Base-by-base conservation (phyloP, 1,140 invertebrate genomes). In the Anoplophora glabripennis region DNA sequence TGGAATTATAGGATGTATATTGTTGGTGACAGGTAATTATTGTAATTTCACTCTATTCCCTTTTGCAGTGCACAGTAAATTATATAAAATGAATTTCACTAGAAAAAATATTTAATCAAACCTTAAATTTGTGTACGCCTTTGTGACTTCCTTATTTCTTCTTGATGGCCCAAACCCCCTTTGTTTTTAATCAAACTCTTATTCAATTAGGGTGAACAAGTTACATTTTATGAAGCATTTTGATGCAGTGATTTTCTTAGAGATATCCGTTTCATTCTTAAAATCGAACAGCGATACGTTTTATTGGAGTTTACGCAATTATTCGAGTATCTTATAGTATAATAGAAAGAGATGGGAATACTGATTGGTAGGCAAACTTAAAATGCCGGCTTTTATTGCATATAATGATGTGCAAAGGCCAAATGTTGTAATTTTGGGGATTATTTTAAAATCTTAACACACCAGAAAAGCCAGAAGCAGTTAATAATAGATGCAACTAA, bases 121-220 rank as follows among this genome's bases (percentile, higher is more conserved):
- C 21, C 21, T 28, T 28, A 28, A 28, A 28, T 28, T 28, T 28
- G 21, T 28, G 3, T 28, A 28, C 21, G 21, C 21, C 21, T 5
- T 28, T 28, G 21, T 28, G 21, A 28, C 5, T 28, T 28, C 21
- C 15, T 47, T 47, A 21, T 18, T 47, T 17, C n/a, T 18, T 47
- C 45, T 28, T 47, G 45, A 18, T 17, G 3, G 15, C 15, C 7
- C 21, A 18, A n/a, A 17, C 15, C 14, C 15, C 15, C 45, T 28
- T 21, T 45, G 18, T 56, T 55, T 58, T 57, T 64, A 64, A 64
- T 64, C 57, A 64, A 60, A 64, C 60, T 44, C 49, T 64, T 60
- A 64, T 64, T 53, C 34, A 56, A 57, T 64, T 59, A 63, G 21
- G 28, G 46, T 1, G 5, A 47, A 8, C 15, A n/a, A 47, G 14